Evolutionary conservation across 2,888 invertebrate genomes (phyloP).

Genomic region (Agrypnus murinus): DNA sequence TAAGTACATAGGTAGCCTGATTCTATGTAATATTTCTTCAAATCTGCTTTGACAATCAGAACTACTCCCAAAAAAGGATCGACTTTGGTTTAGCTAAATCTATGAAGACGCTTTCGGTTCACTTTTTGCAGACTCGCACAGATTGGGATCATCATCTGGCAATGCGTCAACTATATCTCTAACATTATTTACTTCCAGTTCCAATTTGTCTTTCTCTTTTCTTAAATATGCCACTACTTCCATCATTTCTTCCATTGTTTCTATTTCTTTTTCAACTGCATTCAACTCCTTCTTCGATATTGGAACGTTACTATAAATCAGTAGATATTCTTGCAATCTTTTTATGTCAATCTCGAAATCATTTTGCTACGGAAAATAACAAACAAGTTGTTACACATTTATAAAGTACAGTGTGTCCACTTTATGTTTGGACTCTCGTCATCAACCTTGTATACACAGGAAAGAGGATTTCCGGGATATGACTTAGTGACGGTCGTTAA

Average conservation of each 20-base stretch:
- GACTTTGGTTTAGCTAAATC: no score
- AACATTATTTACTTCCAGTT: constrained; percentile 44
- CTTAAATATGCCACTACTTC: constrained; percentile 30
- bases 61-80: no score
- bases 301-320: constrained; percentile 30
- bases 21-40: no score
- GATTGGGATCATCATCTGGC: constrained; percentile 28
- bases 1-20: no score
- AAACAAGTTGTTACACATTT: neutral
- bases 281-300: constrained; percentile 29
- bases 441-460: no score
- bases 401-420: no score
- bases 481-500: no score
- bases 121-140: constrained; percentile 44
- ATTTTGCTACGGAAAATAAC: constrained; percentile 20
- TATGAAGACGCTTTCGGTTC: constrained; percentile 30
- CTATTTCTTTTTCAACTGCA: constrained; percentile 47
- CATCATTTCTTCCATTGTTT: constrained; percentile 36
- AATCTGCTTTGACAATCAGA: no score
- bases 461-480: no score
- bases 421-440: no score
- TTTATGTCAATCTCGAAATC: constrained; percentile 22
- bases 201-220: constrained; percentile 34
- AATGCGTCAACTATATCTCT: constrained; percentile 42
- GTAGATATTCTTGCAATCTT: constrained; percentile 25